Conservation (phyloP, 1,140 invertebrate genomes). For the Drosophila bipectinata region DNA sequence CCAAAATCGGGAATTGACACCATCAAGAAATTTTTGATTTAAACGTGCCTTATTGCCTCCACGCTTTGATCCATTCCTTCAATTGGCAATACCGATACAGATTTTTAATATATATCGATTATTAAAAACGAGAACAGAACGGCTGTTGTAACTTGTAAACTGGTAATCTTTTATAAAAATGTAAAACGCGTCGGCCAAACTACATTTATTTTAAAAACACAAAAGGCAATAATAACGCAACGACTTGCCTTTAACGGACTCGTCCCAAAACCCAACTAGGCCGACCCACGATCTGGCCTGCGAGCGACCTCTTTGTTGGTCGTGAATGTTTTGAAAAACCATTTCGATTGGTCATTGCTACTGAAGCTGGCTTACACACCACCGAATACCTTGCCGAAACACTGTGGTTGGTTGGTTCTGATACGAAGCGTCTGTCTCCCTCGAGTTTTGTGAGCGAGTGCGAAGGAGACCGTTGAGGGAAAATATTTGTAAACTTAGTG, state of each 20-base stretch:
- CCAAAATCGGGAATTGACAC: slow-evolving; percentile 7
- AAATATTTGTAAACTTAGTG: background rate
- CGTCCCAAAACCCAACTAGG: slow-evolving; percentile 23
- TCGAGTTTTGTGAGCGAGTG: slow-evolving; percentile 2
- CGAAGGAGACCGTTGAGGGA: background rate
- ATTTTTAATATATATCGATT: background rate
- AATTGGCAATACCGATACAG: background rate
- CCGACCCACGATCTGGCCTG: slow-evolving; percentile 4
- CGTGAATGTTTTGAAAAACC: slow-evolving; percentile 10
- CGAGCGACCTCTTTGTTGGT: slow-evolving; percentile 5
- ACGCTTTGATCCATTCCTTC: background rate
- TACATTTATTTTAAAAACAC: slow-evolving; percentile 23
- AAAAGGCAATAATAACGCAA: slow-evolving; percentile 39
- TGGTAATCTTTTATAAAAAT: background rate
- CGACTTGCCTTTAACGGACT: slow-evolving; percentile 35
- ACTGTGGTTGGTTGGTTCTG: slow-evolving; percentile 42
- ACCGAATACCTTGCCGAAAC: slow-evolving; percentile 10
- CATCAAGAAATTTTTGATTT: background rate
- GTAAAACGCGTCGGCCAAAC: slow-evolving; percentile 29
- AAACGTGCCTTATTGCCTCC: background rate
- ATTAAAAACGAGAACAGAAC: background rate
- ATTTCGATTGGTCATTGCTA: slow-evolving; percentile 42
- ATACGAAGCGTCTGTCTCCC: slow-evolving; percentile 9
- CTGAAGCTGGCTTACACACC: slow-evolving; percentile 2
- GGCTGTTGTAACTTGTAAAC: background rate